Evolutionary conservation across 1,140 invertebrate genomes (phyloP).

Genomic region (Propsilocerus akamusi): DNA sequence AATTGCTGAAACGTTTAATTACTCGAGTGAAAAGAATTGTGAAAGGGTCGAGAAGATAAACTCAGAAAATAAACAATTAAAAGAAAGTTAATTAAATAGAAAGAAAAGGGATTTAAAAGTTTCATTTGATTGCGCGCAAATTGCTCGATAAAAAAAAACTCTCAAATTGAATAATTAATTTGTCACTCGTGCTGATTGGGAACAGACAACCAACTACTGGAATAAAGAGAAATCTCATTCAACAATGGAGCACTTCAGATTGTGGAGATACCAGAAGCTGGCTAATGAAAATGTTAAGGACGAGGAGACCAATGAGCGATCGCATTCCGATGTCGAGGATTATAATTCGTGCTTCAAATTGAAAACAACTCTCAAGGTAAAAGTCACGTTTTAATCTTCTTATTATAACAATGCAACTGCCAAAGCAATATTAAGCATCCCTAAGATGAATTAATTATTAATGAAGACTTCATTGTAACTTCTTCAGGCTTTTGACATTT

Average conservation of each 20-base stretch:
- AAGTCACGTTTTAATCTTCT: neutral
- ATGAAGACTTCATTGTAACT: neutral
- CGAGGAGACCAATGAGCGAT: neutral
- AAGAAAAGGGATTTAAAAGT: neutral
- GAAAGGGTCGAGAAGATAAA: too few species aligned
- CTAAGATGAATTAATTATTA: neutral
- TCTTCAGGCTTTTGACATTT: neutral
- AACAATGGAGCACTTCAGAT: neutral
- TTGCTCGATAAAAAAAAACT: neutral
- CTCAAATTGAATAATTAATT: neutral
- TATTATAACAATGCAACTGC: constrained; percentile 1
- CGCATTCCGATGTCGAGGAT: neutral
- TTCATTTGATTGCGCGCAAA: neutral
- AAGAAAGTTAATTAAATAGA: too few species aligned
- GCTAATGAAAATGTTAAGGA: constrained; percentile 3
- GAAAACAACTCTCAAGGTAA: neutral
- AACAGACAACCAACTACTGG: too few species aligned
- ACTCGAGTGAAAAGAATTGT: too few species aligned
- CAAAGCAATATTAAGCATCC: neutral
- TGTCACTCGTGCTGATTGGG: neutral
- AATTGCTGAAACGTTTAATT: too few species aligned
- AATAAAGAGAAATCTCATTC: neutral
- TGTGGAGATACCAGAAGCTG: neutral
- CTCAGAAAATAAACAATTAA: too few species aligned
- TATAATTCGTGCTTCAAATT: constrained; percentile 2